Conservation (phyloP, 2,113 vertebrate genomes). For the Ophthalmolycus amberensis region DNA sequence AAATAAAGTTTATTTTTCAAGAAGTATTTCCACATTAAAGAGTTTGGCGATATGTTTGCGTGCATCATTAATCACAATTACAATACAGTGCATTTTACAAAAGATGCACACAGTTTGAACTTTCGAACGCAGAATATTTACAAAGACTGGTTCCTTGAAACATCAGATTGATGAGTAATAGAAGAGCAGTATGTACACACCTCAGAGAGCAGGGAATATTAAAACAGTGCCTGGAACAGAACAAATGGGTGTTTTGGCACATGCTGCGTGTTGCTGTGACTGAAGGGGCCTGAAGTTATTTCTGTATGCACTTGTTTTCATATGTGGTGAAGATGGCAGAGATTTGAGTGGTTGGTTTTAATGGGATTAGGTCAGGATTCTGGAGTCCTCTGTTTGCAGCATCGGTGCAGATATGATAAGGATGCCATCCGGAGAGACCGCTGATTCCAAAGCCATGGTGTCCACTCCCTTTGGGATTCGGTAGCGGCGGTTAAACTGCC, state of each 20-base stretch:
- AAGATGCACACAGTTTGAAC: conserved; percentile 33
- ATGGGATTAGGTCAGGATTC: conserved; percentile 45
- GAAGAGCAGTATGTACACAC: conserved; percentile 74
- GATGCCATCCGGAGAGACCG: conserved; percentile 81
- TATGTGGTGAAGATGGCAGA: conserved; percentile 13
- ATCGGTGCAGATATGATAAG: conserved; percentile 83
- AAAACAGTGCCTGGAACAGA: conserved; percentile 48
- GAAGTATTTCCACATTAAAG: conserved; percentile 67
- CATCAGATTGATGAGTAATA: conserved; percentile 45
- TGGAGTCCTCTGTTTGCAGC: conserved; percentile 61
- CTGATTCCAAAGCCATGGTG: conserved; percentile 80
- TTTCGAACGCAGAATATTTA: conserved; percentile 70
- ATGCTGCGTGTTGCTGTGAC: conserved; percentile 31
- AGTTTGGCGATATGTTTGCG: conserved; percentile 31
- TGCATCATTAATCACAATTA: conserved; percentile 48
- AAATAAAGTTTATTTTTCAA: conserved; percentile 69
- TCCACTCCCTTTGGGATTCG: conserved; percentile 83
- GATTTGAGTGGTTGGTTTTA: conserved; percentile 10
- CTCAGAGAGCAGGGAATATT: conserved; percentile 55
- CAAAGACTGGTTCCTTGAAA: conserved; percentile 64
- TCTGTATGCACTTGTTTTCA: conserved; percentile 32
- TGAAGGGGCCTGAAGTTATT: conserved; percentile 35
- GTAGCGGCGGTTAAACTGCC: conserved; percentile 84
- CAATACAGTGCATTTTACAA: conserved; percentile 57
- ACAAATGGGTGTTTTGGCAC: conserved; percentile 55